These are phyloP conservation scores for Oophaga pumilio DNA, from an alignment of 2,113 vertebrate genomes.

Conservation along the genomic window DNA sequence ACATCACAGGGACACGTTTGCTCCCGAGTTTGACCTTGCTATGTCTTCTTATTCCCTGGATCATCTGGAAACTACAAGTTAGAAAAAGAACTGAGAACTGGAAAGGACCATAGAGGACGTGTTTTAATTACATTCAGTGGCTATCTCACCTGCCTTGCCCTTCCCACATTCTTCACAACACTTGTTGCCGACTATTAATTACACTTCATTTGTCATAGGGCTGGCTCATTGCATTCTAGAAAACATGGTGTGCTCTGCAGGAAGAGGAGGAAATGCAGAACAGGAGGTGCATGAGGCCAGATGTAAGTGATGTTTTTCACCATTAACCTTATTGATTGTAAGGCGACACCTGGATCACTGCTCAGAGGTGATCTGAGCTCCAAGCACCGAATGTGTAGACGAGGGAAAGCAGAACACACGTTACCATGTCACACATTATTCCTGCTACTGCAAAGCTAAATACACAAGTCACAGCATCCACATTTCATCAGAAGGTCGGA, in stretches of 20 bases:
- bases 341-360: background rate
- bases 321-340: constrained; percentile 21
- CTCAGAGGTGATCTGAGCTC: background rate
- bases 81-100: too few species aligned
- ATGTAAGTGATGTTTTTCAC: background rate
- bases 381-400: too few species aligned
- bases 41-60: too few species aligned
- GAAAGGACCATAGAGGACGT: constrained; percentile 17
- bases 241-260: background rate
- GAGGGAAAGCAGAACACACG: too few species aligned
- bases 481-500: too few species aligned
- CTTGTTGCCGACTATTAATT: constrained; percentile 37
- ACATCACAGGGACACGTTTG: too few species aligned
- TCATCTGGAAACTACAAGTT: too few species aligned
- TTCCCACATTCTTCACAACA: background rate
- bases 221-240: background rate
- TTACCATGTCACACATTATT: too few species aligned
- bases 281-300: background rate
- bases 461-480: too few species aligned
- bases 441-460: too few species aligned
- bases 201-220: constrained; percentile 39
- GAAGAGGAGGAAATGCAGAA: background rate
- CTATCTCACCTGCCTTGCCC: constrained; percentile 19
- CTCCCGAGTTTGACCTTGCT: too few species aligned
- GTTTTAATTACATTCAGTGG: constrained; percentile 37